Percentiles rank a stretch among this genome's conserved stretches.
Conservation (phyloP, 2,113 vertebrate genomes). For the Hippocampus abdominalis region DNA sequence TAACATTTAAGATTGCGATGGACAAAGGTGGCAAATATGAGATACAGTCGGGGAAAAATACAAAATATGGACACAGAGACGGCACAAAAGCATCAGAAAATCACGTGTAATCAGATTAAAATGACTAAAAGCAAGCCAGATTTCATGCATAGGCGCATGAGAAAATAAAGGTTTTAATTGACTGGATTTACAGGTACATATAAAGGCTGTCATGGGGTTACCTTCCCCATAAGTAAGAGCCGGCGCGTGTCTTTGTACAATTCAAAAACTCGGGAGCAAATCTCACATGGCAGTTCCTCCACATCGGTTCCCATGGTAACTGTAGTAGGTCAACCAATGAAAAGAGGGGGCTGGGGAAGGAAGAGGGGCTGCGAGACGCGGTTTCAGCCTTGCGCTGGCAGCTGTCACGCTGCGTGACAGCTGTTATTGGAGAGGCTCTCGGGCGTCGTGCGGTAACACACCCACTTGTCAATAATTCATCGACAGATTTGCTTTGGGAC, state of each 20-base stretch:
- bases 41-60: too few species aligned
- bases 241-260: constrained; percentile 23
- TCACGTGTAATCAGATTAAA: too few species aligned
- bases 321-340: constrained; percentile 79
- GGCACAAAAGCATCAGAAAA: too few species aligned
- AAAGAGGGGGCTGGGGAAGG: constrained; percentile 68
- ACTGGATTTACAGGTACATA: too few species aligned
- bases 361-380: constrained; percentile 33
- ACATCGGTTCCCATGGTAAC: constrained; percentile 74
- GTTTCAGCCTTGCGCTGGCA: constrained; percentile 19
- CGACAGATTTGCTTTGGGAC: constrained; percentile 6
- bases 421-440: constrained; percentile 32
- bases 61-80: too few species aligned
- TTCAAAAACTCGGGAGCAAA: constrained; percentile 60
- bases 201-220: constrained; percentile 1
- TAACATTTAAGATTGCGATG: constrained; percentile 1
- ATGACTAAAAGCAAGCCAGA: too few species aligned
- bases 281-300: constrained; percentile 66
- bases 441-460: constrained; percentile 9
- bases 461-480: constrained; percentile 41
- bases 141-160: too few species aligned
- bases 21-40: background rate
- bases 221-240: constrained; percentile 4
- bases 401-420: constrained; percentile 34
- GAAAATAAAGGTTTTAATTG: too few species aligned